These are phyloP conservation scores for Acromyrmex echinatior DNA, from an alignment of 1,140 invertebrate species.

Conservation along the genomic window DNA sequence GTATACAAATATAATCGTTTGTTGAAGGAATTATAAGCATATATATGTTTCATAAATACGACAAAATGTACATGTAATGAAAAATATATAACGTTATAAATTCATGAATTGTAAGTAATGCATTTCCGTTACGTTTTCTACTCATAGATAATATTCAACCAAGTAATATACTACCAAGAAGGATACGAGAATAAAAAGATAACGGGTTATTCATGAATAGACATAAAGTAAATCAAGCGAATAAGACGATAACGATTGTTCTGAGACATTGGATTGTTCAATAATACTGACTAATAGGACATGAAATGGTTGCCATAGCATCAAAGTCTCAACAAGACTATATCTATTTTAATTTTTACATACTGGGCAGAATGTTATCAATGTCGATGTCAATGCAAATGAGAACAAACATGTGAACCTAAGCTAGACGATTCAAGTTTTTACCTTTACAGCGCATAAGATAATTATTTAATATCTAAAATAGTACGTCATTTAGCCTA, in stretches of 20 bases:
- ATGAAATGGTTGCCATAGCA: slow-evolving; percentile 43
- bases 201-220: slow-evolving; percentile 16
- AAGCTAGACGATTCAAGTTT: not conserved
- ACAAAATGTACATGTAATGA: not conserved
- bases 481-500: not conserved
- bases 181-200: not conserved
- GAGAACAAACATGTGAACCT: not conserved
- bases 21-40: not conserved
- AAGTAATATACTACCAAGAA: not conserved
- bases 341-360: slow-evolving; percentile 5
- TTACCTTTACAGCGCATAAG: not conserved
- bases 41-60: not conserved
- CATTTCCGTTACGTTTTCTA: slow-evolving; percentile 50
- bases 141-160: slow-evolving; percentile 9
- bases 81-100: slow-evolving; percentile 3
- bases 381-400: slow-evolving; percentile 10
- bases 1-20: not conserved
- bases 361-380: not conserved
- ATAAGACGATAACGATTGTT: slow-evolving; percentile 76
- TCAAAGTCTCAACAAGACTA: not conserved
- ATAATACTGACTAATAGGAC: slow-evolving; percentile 51
- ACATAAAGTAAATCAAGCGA: slow-evolving; percentile 81
- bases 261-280: slow-evolving; percentile 68
- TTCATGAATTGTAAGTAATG: slow-evolving; percentile 48
- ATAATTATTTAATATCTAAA: slow-evolving; percentile 19